Evolutionary conservation across 2,797 vertebrate genomes (phyloP).

Genomic region (Gymnoscopelus braueri): DNA sequence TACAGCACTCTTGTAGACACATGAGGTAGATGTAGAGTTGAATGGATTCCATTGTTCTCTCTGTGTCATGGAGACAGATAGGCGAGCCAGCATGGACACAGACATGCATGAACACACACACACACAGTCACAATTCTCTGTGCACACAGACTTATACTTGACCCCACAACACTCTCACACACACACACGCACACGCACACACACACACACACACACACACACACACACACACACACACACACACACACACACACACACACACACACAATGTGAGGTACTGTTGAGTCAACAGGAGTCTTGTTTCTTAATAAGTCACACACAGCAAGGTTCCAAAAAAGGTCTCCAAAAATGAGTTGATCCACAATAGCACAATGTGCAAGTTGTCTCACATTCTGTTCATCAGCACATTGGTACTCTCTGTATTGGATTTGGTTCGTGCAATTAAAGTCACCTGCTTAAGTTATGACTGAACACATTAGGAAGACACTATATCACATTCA

Average conservation of each 20-base stretch:
- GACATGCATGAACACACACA: not conserved
- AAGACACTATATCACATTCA: too few species aligned
- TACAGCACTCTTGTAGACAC: conserved; percentile 46
- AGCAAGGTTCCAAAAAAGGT: conserved; percentile 10
- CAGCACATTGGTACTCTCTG: not conserved
- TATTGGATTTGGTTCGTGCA: too few species aligned
- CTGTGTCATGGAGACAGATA: conserved; percentile 52
- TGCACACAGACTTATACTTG: not conserved
- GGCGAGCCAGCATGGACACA: conserved; percentile 20
- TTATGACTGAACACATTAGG: too few species aligned
- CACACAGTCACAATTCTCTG: not conserved
- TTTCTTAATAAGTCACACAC: conserved; percentile 16
- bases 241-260: conserved; percentile 3
- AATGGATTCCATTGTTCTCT: conserved; percentile 62
- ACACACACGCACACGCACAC: conserved; percentile 16
- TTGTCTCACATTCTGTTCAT: not conserved
- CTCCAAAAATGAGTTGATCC: not conserved
- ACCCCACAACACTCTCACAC: not conserved
- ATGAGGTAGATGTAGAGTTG: conserved; percentile 46
- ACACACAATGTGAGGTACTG: conserved; percentile 32
- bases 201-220: conserved; percentile 5
- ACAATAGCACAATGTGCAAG: not conserved
- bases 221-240: not conserved
- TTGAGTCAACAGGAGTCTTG: conserved; percentile 38
- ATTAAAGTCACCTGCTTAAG: too few species aligned